Evolutionary conservation across 2,113 vertebrate species (phyloP).

Genomic region (Cyphotilapia sp.): DNA sequence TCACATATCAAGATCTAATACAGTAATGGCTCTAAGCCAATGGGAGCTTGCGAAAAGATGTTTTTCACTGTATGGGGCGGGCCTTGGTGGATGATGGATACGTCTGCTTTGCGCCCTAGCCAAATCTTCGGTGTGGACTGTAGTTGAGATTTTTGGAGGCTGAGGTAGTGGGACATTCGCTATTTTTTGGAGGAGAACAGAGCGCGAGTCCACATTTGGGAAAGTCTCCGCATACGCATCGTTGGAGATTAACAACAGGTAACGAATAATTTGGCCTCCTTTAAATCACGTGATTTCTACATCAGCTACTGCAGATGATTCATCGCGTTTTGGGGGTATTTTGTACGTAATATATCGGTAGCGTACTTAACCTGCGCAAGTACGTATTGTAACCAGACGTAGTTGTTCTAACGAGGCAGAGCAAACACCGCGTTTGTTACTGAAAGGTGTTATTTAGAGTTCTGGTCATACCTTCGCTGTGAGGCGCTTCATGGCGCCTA

Average conservation of each 20-base stretch:
- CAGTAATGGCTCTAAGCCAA: conserved; percentile 35
- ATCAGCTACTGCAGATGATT: neutral
- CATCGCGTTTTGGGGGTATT: neutral
- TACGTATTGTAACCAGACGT: too few species aligned
- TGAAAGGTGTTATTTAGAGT: neutral
- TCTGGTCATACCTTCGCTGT: neutral
- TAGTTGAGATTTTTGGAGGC: conserved; percentile 36
- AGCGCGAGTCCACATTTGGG: conserved; percentile 21
- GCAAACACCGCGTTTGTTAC: neutral
- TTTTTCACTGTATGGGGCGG: conserved; percentile 56
- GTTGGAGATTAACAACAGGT: conserved; percentile 35
- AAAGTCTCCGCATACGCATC: neutral
- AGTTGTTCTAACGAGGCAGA: neutral
- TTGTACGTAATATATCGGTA: neutral
- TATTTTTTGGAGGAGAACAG: conserved; percentile 7
- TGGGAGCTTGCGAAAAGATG: neutral
- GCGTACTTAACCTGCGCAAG: neutral
- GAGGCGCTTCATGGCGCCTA: conserved; percentile 41
- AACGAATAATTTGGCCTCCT: neutral
- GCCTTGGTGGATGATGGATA: conserved; percentile 44
- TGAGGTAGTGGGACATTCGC: conserved; percentile 3
- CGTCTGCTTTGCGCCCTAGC: neutral
- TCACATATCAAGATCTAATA: conserved; percentile 4
- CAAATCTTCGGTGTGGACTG: conserved; percentile 42
- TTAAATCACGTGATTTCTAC: conserved; percentile 46